Conservation (phyloP, 2,797 vertebrate species). For the Enteromius unitaeniatus region DNA sequence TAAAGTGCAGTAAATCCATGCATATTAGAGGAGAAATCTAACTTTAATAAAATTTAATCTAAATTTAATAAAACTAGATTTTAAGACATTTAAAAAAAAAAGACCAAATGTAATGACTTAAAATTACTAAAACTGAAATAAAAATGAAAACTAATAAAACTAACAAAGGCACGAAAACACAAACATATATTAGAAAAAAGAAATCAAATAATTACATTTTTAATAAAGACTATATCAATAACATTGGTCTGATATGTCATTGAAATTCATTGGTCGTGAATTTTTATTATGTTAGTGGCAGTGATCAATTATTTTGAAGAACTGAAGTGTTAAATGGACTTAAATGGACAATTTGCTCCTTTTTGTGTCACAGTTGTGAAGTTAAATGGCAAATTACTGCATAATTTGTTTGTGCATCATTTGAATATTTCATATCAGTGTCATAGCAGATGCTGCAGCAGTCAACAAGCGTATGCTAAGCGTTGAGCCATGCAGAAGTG, state of each 20-base stretch:
- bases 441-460: background rate
- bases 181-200: background rate
- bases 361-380: background rate
- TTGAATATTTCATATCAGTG: slow-evolving; percentile 9
- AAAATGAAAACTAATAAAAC: background rate
- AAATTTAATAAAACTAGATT: background rate
- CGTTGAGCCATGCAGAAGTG: slow-evolving; percentile 16
- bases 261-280: too few species aligned
- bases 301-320: background rate
- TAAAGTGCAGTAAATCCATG: background rate
- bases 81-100: too few species aligned
- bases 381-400: background rate
- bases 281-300: background rate
- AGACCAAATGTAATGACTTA: background rate
- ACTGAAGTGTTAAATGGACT: background rate
- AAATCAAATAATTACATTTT: background rate
- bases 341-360: background rate
- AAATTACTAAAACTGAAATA: background rate
- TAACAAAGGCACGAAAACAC: background rate
- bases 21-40: background rate
- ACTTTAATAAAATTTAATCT: too few species aligned
- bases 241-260: background rate
- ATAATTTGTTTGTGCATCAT: slow-evolving; percentile 16
- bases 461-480: background rate
- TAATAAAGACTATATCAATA: background rate